Evolutionary conservation across 2,797 vertebrate species (phyloP).

Genomic region (Buceros bicornis): DNA sequence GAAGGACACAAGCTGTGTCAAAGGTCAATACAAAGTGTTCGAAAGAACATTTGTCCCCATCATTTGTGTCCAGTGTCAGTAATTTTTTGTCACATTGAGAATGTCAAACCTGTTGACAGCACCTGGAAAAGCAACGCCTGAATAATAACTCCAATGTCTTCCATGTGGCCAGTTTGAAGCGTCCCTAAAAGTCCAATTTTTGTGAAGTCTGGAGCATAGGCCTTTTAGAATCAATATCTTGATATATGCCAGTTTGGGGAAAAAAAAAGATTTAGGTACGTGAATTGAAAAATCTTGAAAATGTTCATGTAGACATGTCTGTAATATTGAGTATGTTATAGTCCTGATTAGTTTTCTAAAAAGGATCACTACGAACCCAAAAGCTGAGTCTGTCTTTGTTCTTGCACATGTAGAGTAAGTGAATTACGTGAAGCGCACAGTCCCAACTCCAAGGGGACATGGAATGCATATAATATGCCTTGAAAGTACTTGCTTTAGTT

Average conservation of each 20-base stretch:
- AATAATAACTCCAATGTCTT: not conserved
- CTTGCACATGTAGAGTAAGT: not conserved
- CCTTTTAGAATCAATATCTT: not conserved
- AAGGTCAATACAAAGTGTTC: conserved; percentile 16
- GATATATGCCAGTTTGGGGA: not conserved
- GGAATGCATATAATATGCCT: not conserved
- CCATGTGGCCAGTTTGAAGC: not conserved
- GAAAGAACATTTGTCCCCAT: not conserved
- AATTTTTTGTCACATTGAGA: not conserved
- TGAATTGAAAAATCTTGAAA: not conserved
- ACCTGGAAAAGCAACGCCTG: not conserved
- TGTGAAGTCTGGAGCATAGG: not conserved
- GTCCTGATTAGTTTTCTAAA: not conserved
- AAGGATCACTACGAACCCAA: not conserved
- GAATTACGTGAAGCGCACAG: not conserved
- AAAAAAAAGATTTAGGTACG: not conserved
- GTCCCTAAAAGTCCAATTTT: not conserved
- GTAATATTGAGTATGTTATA: not conserved
- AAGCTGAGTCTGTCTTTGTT: fast-evolving
- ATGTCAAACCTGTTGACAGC: not conserved
- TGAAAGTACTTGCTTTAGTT: conserved; percentile 21
- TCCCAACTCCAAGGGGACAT: not conserved
- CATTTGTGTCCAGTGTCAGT: not conserved
- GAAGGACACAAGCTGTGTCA: not conserved
- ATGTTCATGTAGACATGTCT: not conserved